Base-by-base conservation (phyloP, 2,113 vertebrate species). In the Lucifuga dentata region DNA sequence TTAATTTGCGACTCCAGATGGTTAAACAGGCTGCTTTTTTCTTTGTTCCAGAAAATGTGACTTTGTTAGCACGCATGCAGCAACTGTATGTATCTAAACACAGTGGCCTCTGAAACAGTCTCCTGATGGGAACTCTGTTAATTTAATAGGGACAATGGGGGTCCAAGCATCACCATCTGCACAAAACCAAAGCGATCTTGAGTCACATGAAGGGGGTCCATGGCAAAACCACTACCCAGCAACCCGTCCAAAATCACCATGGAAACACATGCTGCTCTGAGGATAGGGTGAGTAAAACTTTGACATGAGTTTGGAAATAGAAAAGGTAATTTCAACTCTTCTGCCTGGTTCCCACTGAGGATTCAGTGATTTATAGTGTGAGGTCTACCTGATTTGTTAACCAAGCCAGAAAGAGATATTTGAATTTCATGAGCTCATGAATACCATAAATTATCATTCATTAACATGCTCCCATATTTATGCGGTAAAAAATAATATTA, bases 381-480 rank as follows among this genome's bases (percentile, higher is more conserved):
- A 4, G 21, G 53, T 10, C 50, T 43, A 61, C 11, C 39, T 79
- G 38, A 41, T 73, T 78, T 81, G 78, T 63, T 41, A 53, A 32
- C 24, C 64, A 44, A 58, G 50, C 53, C 44, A 68, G 24, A 49
- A 58, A 61, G 53, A 26, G 35, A 84, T 50, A 76, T 64, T 60
- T 67, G 63, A 73, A 84, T 83, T 89, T 74, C 80, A 89, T 85
- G 80, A 88, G 79, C 73, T 85, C 66, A 81, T 70, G 83, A 87
- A 80, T 57, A 53, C 64, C 23, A 73, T 32, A 66, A 41, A 85
- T 86, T 86, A 86, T 76, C 68, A 79, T 77, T 81, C 73, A 81
- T 86, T 86, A 86, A 74, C 68, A 86, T 76, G 71, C 63, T 17
- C 29, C 46, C 24, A 52, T 62, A 48, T 73, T 77, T 63, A 58